phyloP scores from a whole-genome alignment of 2,113 vertebrate genomes.

The Sterrhoptilus dennistouni region DNA sequence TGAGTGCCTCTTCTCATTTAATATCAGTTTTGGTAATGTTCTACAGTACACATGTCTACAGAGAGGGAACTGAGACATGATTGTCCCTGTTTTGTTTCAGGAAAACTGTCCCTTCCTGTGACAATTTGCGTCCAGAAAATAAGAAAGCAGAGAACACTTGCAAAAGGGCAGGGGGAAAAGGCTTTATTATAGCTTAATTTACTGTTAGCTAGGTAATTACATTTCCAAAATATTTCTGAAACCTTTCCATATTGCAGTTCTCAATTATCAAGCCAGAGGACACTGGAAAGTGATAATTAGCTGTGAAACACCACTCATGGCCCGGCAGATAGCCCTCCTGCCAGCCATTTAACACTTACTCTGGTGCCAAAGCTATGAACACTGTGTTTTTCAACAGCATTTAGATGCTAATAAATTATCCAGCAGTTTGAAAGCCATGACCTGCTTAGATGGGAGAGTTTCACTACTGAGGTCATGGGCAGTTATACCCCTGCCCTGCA shows the following conservation, averaged over 20 bases:
- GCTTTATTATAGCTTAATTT: not conserved
- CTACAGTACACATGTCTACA: not conserved
- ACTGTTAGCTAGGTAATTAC: not conserved
- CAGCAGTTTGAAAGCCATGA: not conserved
- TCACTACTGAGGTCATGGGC: not conserved
- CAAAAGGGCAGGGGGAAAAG: not conserved
- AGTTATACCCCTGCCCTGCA: not conserved
- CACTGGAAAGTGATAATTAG: slow-evolving; percentile 39
- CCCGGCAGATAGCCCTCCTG: slow-evolving; percentile 24
- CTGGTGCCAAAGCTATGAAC: slow-evolving; percentile 9
- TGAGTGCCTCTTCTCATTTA: not conserved
- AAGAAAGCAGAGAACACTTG: not conserved
- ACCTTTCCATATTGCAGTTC: not conserved
- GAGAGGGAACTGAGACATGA: not conserved
- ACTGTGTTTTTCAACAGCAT: slow-evolving; percentile 22
- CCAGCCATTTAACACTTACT: not conserved
- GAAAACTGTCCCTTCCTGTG: not conserved
- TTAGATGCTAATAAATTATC: slow-evolving; percentile 24
- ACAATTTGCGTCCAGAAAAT: not conserved
- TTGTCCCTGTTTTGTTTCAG: not conserved
- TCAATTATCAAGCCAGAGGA: slow-evolving; percentile 21
- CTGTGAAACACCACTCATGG: not conserved
- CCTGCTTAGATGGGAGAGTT: not conserved
- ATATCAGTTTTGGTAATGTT: not conserved
- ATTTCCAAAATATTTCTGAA: not conserved